Conservation (phyloP, 2,797 vertebrate genomes). For the Falco cherrug region DNA sequence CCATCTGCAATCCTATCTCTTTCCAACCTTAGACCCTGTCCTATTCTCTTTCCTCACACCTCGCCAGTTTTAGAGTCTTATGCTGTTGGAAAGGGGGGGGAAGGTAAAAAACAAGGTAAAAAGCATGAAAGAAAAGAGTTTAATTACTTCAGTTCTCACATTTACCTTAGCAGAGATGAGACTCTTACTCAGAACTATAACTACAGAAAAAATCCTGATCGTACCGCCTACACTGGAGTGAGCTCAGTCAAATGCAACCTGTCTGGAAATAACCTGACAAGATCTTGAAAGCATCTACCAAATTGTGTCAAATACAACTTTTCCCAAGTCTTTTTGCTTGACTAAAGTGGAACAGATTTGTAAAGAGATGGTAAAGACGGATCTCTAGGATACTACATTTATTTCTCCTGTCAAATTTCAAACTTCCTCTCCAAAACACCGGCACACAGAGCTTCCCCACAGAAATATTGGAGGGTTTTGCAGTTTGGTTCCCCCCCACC, state of each 20-base stretch:
- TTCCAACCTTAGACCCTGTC: slow-evolving; percentile 31
- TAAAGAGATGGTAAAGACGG: background rate
- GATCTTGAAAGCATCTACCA: background rate
- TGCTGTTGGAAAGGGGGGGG: background rate
- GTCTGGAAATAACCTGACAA: background rate
- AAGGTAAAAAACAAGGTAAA: fast-evolving
- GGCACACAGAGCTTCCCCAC: background rate
- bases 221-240: background rate
- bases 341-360: background rate
- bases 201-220: background rate
- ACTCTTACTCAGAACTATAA: background rate
- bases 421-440: background rate
- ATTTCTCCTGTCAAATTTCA: background rate
- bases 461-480: background rate
- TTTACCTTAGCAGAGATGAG: background rate
- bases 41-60: slow-evolving; percentile 57
- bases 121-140: background rate
- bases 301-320: background rate
- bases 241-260: background rate
- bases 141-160: background rate
- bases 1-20: slow-evolving; percentile 57
- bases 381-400: background rate
- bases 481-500: too few species aligned
- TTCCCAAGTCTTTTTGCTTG: background rate
- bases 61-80: background rate